These are phyloP conservation scores for Anguilla japonica DNA, from an alignment of 2,113 vertebrate species.

Conservation along the genomic window DNA sequence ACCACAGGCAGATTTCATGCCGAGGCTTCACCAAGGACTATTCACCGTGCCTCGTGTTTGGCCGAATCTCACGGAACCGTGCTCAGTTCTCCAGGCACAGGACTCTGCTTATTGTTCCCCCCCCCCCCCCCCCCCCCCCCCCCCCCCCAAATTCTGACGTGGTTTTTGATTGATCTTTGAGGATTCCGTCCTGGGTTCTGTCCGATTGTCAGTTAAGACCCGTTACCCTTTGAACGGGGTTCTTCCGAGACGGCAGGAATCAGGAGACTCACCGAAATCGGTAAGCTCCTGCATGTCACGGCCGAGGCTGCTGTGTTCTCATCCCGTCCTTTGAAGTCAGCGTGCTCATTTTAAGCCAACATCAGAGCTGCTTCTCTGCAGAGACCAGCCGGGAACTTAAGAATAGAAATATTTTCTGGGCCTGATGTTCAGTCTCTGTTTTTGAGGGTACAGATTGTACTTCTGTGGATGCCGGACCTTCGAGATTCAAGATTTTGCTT, in stretches of 20 bases:
- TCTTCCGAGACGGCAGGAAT: not conserved
- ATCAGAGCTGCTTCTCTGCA: too few species aligned
- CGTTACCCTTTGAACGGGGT: not conserved
- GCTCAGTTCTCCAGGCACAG: not conserved
- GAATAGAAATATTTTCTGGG: too few species aligned
- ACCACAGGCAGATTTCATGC: not conserved
- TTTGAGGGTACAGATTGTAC: too few species aligned
- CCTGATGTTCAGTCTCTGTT: too few species aligned
- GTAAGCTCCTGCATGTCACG: not conserved
- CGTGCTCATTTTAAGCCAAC: too few species aligned
- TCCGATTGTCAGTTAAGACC: not conserved
- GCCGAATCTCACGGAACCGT: not conserved
- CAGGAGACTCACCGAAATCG: not conserved
- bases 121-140: fast-evolving
- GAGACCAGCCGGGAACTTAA: too few species aligned
- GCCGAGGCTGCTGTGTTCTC: too few species aligned
- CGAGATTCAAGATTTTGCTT: too few species aligned
- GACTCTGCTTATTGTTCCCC: not conserved
- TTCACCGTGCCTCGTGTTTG: not conserved
- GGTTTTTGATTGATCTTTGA: not conserved
- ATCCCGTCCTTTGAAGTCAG: too few species aligned
- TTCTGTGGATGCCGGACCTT: too few species aligned
- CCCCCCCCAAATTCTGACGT: not conserved
- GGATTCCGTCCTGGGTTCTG: not conserved
- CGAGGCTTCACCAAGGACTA: not conserved